Evolutionary conservation across 2,797 vertebrate species (phyloP), one percentile per base, ranked within the genome.

Genomic region (Gallinago stenura): DNA sequence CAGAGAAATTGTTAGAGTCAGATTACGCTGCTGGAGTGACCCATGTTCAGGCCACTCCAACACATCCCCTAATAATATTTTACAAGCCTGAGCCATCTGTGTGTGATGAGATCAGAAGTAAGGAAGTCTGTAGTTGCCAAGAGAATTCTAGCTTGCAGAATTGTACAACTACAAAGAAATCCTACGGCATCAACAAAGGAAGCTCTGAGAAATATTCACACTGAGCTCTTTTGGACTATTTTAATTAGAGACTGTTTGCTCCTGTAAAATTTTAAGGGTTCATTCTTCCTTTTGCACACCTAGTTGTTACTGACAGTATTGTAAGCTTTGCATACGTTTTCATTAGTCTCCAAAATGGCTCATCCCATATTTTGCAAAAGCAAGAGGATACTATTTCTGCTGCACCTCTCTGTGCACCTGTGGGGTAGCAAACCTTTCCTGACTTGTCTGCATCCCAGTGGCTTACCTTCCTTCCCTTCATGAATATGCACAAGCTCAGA

Each of bases 71-170:
- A 96, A 96, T 96, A 95, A 95, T 88, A 95, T 95, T 97, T 96
- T 96, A 91, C 93, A 96, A 96, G 93, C 75, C 83, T 90, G 88
- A 96, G 88, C 96, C 96, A 96, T 95, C 92, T 97, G 92, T 95
- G 90, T 90, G 83, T 93, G 96, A 96, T 97, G 96, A 96, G 96
- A 96, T 97, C 96, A 97, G 96, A 95, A 96, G 83, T 94, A 93
- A 96, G 88, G 93, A 96, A 95, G 95, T 95, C 85, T 91, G 85
- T 76, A 94, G 89, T 90, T 97, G 96, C 96, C 96, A 97, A 94
- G 95, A 96, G 94, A 90, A 95, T 97, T 94, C 89, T 80, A 94
- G 95, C 87, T 79, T 80, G 88, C 92, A 77, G 80, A 93, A 93
- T n/a, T 80, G 80, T 93, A 94, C 69, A 93, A 83, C 79, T 93